Percentiles rank a stretch among this genome's conserved stretches.
phyloP scores from a whole-genome alignment of 2,797 vertebrate genomes.

The Pipistrellus kuhlii region DNA sequence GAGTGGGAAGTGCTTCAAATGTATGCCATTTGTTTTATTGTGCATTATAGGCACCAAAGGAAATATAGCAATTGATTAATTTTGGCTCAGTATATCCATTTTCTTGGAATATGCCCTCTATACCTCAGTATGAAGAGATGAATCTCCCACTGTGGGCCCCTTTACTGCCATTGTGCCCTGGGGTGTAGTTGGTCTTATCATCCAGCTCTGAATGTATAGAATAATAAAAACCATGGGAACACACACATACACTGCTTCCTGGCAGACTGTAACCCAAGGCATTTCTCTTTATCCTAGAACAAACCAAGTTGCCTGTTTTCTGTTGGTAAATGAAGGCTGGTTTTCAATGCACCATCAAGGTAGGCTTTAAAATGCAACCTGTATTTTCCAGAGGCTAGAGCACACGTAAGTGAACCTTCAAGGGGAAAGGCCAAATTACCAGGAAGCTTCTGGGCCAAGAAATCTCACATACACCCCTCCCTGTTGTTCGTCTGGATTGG shows the following conservation, averaged over 20 bases:
- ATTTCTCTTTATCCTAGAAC: conserved; percentile 32
- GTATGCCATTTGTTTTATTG: conserved; percentile 16
- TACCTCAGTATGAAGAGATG: conserved; percentile 45
- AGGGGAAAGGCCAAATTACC: background rate
- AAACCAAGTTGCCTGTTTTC: conserved; percentile 20
- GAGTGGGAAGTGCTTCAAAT: background rate
- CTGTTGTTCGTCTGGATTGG: background rate
- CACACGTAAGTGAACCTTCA: conserved; percentile 26
- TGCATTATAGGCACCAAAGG: conserved; percentile 54
- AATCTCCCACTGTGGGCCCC: conserved; percentile 60
- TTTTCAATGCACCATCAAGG: background rate
- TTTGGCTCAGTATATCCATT: conserved; percentile 34
- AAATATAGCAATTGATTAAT: conserved; percentile 56
- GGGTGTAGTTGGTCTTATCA: conserved; percentile 53
- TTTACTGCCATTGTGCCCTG: conserved; percentile 12
- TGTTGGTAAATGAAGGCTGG: conserved; percentile 43
- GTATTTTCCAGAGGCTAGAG: background rate
- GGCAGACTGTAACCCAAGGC: conserved; percentile 35
- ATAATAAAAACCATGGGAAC: conserved; percentile 66
- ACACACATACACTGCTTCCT: conserved; percentile 15
- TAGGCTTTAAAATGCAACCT: background rate
- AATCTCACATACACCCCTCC: background rate
- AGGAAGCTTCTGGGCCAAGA: conserved; percentile 5
- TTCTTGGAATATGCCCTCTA: background rate
- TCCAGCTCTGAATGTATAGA: conserved; percentile 46